Conservation (phyloP, 2,888 invertebrate species). For the Acronicta leporina region DNA sequence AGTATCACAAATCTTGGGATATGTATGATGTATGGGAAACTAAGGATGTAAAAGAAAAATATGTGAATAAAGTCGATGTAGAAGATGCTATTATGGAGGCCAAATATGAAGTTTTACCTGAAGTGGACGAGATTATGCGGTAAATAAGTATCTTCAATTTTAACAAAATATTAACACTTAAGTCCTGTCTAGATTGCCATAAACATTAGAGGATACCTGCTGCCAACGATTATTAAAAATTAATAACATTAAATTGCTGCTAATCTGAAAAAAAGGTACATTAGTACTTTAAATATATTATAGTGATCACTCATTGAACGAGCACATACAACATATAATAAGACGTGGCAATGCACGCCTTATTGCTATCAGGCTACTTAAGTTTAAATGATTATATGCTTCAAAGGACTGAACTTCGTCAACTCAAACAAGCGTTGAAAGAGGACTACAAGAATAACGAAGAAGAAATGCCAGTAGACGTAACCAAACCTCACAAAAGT, state of each 20-base stretch:
- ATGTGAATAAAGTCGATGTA: slow-evolving; percentile 58
- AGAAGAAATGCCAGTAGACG: slow-evolving; percentile 69
- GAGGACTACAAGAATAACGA: slow-evolving; percentile 70
- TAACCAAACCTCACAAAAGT: slow-evolving; percentile 55
- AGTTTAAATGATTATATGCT: neutral
- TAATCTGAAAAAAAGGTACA: too few relatives aligned
- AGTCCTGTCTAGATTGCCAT: too few relatives aligned
- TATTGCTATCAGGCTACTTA: neutral
- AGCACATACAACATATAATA: too few relatives aligned
- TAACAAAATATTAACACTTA: slow-evolving; percentile 2
- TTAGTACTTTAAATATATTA: too few relatives aligned
- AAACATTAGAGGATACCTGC: too few relatives aligned
- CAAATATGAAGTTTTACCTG: slow-evolving; percentile 63
- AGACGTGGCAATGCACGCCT: too few relatives aligned
- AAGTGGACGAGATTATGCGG: slow-evolving; percentile 72
- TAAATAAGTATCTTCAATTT: too few relatives aligned
- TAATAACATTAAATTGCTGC: too few relatives aligned
- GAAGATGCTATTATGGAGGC: slow-evolving; percentile 64
- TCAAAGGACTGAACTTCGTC: slow-evolving; percentile 67
- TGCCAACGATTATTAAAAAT: too few relatives aligned
- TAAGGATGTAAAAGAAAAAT: slow-evolving; percentile 69
- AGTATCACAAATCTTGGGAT: slow-evolving; percentile 70
- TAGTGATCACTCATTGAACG: too few relatives aligned
- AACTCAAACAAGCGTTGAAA: slow-evolving; percentile 69
- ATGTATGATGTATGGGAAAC: slow-evolving; percentile 62